A percentile compares a stretch with the other conserved stretches of the same genome.
These are phyloP conservation scores for Chelonoidis abingdonii DNA, from an alignment of 2,113 vertebrate species.

Conservation along the genomic window DNA sequence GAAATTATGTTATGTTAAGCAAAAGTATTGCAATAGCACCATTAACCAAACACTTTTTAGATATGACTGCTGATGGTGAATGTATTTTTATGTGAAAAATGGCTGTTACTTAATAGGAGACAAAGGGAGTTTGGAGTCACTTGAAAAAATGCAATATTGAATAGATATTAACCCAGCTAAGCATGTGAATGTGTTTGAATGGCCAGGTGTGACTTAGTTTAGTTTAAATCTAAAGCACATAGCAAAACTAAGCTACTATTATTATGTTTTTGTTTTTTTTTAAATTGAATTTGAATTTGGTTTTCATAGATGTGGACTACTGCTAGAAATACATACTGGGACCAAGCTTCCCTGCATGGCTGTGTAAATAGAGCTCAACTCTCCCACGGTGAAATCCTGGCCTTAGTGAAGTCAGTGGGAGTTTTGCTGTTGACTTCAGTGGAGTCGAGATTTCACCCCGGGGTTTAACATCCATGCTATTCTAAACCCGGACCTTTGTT, in stretches of 20 bases:
- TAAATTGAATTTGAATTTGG: not conserved
- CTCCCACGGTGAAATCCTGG: not conserved
- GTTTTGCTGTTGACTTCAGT: not conserved
- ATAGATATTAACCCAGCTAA: not conserved
- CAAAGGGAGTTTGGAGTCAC: not conserved
- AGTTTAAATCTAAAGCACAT: not conserved
- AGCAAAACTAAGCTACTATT: not conserved
- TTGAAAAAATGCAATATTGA: not conserved
- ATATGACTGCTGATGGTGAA: not conserved
- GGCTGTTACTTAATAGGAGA: not conserved
- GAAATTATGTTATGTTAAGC: not conserved
- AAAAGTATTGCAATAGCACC: slow-evolving; percentile 12
- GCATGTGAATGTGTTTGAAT: not conserved
- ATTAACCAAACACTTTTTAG: slow-evolving; percentile 42
- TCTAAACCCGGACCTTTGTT: not conserved
- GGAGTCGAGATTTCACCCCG: not conserved
- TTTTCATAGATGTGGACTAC: not conserved
- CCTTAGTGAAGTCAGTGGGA: not conserved
- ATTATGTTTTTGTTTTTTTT: not conserved
- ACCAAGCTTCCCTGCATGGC: not conserved
- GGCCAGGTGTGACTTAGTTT: not conserved
- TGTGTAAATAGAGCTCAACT: not conserved
- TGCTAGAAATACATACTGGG: not conserved
- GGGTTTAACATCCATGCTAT: not conserved
- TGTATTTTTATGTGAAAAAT: not conserved